Percentiles rank a stretch among this genome's conserved stretches.
Evolutionary conservation across 2,797 vertebrate genomes (phyloP).

Genomic region (Hyperoplus lanceolatus): DNA sequence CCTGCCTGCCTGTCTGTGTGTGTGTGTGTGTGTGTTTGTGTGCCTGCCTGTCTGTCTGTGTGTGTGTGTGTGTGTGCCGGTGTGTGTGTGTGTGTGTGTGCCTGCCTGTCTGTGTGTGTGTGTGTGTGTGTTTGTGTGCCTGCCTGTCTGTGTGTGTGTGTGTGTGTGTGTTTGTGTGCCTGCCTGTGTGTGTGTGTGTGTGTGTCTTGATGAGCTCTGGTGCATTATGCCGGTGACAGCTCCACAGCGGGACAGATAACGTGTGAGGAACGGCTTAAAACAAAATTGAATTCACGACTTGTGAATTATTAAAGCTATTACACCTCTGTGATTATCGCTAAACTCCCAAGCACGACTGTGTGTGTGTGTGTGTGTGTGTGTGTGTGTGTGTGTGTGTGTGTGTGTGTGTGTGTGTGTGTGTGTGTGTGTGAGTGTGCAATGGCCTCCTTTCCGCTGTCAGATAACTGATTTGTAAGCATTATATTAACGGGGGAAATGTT

Average conservation of each 20-base stretch:
- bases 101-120: conserved; percentile 1
- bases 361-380: too few relatives aligned
- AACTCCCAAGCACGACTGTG: conserved; percentile 54
- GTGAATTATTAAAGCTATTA: conserved; percentile 69
- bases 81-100: background rate
- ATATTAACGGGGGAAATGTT: conserved; percentile 12
- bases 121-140: conserved; percentile 11
- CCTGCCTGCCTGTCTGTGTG: background rate
- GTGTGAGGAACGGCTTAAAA: conserved; percentile 62
- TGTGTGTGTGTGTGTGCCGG: conserved; percentile 11
- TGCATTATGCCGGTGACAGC: conserved; percentile 55
- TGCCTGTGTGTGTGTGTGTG: background rate
- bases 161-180: conserved; percentile 19
- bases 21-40: conserved; percentile 18
- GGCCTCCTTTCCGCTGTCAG: conserved; percentile 52
- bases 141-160: background rate
- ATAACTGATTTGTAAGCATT: conserved; percentile 39
- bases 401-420: too few relatives aligned
- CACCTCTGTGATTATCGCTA: conserved; percentile 58
- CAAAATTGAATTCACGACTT: conserved; percentile 55
- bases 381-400: too few relatives aligned
- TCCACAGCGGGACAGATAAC: conserved; percentile 52
- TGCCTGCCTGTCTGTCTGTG: background rate
- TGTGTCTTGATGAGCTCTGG: conserved; percentile 46
- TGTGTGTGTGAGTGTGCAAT: conserved; percentile 10